Conservation (phyloP, 2,888 invertebrate genomes). For the Sinhomidia bicolor region DNA sequence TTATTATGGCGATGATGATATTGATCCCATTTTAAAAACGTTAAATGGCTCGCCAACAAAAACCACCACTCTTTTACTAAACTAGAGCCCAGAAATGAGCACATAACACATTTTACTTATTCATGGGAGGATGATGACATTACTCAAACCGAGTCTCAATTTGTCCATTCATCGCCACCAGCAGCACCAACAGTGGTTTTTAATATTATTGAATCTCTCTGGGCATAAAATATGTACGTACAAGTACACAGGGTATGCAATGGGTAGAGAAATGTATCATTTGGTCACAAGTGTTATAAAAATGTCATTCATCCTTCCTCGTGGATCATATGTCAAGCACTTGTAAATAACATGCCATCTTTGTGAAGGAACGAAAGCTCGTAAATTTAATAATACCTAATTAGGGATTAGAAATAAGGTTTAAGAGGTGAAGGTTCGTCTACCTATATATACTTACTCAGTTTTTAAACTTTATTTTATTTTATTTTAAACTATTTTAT, state of each 20-base stretch:
- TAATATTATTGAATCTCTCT: neutral
- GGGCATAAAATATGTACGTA: too few species aligned
- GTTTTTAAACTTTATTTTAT: too few species aligned
- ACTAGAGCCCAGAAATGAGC: neutral
- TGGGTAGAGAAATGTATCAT: neutral
- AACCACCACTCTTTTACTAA: neutral
- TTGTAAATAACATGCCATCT: neutral
- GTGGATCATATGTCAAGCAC: neutral
- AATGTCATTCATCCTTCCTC: neutral
- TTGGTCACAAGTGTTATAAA: neutral
- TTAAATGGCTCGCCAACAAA: neutral
- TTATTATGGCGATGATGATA: neutral
- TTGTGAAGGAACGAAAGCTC: neutral
- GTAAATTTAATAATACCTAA: neutral
- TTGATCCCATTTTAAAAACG: neutral
- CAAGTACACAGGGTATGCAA: too few species aligned
- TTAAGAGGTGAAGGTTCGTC: too few species aligned
- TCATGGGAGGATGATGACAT: neutral
- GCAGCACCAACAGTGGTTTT: neutral
- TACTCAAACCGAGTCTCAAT: neutral
- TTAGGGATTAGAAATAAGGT: too few species aligned
- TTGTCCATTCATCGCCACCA: neutral
- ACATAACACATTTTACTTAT: neutral
- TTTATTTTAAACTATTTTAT: too few species aligned
- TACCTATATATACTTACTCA: too few species aligned